Evolutionary conservation across 2,797 vertebrate species (phyloP).

Genomic region (Antennarius maculatus): DNA sequence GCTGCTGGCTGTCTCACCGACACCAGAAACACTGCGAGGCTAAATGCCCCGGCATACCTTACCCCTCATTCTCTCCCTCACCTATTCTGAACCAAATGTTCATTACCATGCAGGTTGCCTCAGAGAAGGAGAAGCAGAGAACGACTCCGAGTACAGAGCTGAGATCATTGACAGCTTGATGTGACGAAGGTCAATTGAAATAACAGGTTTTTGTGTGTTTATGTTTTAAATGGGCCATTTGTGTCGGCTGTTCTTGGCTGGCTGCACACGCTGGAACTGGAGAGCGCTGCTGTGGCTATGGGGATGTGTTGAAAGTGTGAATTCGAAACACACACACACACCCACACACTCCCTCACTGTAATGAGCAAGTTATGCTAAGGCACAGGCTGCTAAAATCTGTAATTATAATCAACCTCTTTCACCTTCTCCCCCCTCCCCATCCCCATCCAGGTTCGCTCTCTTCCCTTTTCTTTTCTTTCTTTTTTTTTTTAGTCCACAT

Average conservation of each 20-base stretch:
- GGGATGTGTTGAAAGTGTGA: conserved; percentile 66
- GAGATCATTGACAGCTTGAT: conserved; percentile 90
- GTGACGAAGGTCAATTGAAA: conserved; percentile 89
- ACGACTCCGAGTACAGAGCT: conserved; percentile 79
- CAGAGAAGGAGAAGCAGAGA: conserved; percentile 61
- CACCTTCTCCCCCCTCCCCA: conserved; percentile 49
- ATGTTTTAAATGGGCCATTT: conserved; percentile 85
- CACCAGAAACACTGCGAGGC: conserved; percentile 82
- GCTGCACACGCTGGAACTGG: conserved; percentile 67
- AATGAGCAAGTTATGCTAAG: conserved; percentile 87
- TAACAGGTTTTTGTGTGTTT: conserved; percentile 87
- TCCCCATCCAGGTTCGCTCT: conserved; percentile 55
- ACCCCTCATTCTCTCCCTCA: conserved; percentile 63
- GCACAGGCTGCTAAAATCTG: conserved; percentile 84
- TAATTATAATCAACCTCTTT: conserved; percentile 86
- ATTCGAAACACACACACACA: background rate
- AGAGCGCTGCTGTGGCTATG: conserved; percentile 72
- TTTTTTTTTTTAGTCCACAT: conserved; percentile 52
- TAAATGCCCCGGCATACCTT: conserved; percentile 85
- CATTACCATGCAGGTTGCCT: conserved; percentile 84
- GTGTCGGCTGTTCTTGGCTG: conserved; percentile 74
- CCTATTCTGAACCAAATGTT: conserved; percentile 82
- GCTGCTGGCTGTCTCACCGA: conserved; percentile 85
- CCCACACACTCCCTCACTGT: conserved; percentile 58
- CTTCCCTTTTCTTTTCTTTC: conserved; percentile 14